These are phyloP conservation scores for Choloepus hoffmanni DNA, from an alignment of 2,113 vertebrate species.

Conservation along the genomic window DNA sequence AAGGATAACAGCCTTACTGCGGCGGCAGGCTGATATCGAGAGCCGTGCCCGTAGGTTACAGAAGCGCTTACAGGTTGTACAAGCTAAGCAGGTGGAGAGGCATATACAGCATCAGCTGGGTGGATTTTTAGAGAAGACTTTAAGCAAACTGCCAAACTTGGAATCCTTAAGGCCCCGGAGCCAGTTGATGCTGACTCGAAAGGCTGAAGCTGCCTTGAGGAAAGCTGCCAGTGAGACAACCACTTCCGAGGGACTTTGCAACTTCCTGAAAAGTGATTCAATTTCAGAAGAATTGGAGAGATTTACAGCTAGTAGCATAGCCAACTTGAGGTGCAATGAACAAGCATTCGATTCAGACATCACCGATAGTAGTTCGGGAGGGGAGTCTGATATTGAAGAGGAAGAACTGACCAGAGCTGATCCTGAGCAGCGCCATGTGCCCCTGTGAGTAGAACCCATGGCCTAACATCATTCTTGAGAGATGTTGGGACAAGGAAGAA, in stretches of 20 bases:
- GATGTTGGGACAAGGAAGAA: not conserved
- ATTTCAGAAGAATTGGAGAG: conserved; percentile 94
- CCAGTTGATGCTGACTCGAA: conserved; percentile 90
- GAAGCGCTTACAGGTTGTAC: conserved; percentile 97
- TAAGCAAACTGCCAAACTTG: conserved; percentile 89
- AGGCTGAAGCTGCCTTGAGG: conserved; percentile 90
- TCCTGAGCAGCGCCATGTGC: conserved; percentile 93
- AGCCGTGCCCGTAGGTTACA: conserved; percentile 93
- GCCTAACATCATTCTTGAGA: not conserved
- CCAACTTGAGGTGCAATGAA: conserved; percentile 94
- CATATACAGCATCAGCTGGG: conserved; percentile 97
- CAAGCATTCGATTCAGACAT: conserved; percentile 97
- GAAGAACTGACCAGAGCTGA: conserved; percentile 95
- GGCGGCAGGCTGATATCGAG: conserved; percentile 94
- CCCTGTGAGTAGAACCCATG: conserved; percentile 91
- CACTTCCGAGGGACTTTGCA: conserved; percentile 89
- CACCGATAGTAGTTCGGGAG: conserved; percentile 98
- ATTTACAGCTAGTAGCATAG: conserved; percentile 94
- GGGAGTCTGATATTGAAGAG: conserved; percentile 97
- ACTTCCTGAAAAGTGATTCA: conserved; percentile 92
- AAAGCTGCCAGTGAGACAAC: conserved; percentile 88
- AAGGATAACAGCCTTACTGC: conserved; percentile 91
- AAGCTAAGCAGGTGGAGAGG: conserved; percentile 98
- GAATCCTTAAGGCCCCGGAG: conserved; percentile 88
- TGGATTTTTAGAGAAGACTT: conserved; percentile 94